Base-by-base conservation (phyloP, 2,113 vertebrate species). In the Paradoxurus hermaphroditus region DNA sequence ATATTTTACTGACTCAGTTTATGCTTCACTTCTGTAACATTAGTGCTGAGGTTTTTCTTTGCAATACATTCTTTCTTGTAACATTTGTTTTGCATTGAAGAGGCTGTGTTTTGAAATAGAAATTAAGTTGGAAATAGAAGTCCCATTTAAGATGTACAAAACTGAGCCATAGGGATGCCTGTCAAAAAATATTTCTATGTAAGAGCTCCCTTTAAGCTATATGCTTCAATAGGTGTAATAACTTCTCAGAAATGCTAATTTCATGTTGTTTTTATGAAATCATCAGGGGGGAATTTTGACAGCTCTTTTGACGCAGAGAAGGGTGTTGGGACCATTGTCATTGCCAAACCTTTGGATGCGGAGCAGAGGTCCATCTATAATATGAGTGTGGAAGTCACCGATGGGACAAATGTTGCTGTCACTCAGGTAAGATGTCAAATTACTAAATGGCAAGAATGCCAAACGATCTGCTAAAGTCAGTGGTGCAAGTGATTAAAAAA, bases 361-460 rank as follows among this genome's bases (percentile, higher is more conserved):
- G 99, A 99, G 96, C 99, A 99, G 97, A 98, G 99, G 91, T 99
- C 99, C 34, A 98, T 99, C 97, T 99, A 99, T 98, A 99, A 99
- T 97, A 99, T 99, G 98, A 99, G 99, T 21, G 98, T 99, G 97
- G 99, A 99, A 97, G 99, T 99, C 97, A 99, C 99, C 13, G 99
- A 99, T 77, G 99, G 99, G 86, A 99, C 99, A 93, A 99, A 99
- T 92, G 97, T 99, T 75, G 99, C 99, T 86, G 98, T 98, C 79
- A 99, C 99, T 94, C 99, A 99, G 99, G 99, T 99, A 99, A 97
- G 98, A 78, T 56, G 89, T 95, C 56, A 27, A 84, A 56, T 97
- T 97, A 86, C 87, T 97, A 9, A 44, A 23, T 16, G 72, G 19
- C 67, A 53, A 63, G n/a, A 87, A 68, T 89, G 31, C 27, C 10